Evolutionary conservation across 1,140 invertebrate genomes (phyloP).

Genomic region (Pseudachorutes palmiensis): DNA sequence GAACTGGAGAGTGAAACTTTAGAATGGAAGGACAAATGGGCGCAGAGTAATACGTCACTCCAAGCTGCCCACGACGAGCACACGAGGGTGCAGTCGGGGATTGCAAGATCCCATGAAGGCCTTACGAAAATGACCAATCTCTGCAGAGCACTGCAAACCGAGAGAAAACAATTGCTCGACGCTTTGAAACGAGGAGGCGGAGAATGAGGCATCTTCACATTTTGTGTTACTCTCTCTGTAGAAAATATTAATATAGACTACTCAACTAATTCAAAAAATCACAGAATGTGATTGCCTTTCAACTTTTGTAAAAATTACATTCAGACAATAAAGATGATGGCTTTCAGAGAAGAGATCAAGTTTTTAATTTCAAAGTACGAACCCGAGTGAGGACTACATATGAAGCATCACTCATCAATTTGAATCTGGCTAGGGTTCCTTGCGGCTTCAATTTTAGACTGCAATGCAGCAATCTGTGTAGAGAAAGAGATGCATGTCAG

Average conservation of each 20-base stretch:
- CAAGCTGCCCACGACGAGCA: conserved; percentile 22
- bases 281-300: too few species aligned
- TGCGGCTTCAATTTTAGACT: too few species aligned
- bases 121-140: conserved; percentile 33
- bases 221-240: too few species aligned
- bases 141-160: conserved; percentile 30
- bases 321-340: too few species aligned
- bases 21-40: conserved; percentile 35
- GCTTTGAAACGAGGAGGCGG: background rate
- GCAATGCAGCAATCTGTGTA: background rate
- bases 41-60: conserved; percentile 27
- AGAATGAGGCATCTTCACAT: background rate
- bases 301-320: too few species aligned
- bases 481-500: background rate
- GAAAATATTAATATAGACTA: too few species aligned
- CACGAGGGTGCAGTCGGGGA: conserved; percentile 23
- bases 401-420: too few species aligned
- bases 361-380: too few species aligned
- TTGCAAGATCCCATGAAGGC: conserved; percentile 28
- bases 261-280: too few species aligned
- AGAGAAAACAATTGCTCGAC: conserved; percentile 20
- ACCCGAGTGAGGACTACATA: too few species aligned
- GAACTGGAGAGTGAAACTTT: conserved; percentile 33
- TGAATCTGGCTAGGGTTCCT: too few species aligned
- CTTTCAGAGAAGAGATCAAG: too few species aligned